Evolutionary conservation across 2,113 vertebrate species (phyloP).

Genomic region (Onychostoma macrolepis): DNA sequence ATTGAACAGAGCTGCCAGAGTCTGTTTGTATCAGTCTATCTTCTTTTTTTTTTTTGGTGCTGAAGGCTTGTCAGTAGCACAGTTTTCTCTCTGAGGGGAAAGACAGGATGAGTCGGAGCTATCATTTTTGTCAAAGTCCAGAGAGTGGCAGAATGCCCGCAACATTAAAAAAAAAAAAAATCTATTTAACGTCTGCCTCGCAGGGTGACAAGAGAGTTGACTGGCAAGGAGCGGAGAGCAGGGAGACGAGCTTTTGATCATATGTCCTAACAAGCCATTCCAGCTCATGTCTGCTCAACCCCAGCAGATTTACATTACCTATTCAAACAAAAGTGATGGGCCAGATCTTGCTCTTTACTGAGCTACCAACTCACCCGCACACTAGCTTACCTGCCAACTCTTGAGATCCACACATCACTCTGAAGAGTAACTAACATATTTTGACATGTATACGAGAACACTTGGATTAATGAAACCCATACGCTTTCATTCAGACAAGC

Average conservation of each 20-base stretch:
- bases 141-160: slow-evolving; percentile 88
- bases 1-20: slow-evolving; percentile 10
- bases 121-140: slow-evolving; percentile 87
- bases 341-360: slow-evolving; percentile 65
- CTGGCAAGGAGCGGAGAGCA: slow-evolving; percentile 92
- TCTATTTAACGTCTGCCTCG: slow-evolving; percentile 95
- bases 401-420: slow-evolving; percentile 23
- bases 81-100: slow-evolving; percentile 3
- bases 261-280: slow-evolving; percentile 98
- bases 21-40: slow-evolving; percentile 31
- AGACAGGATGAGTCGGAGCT: slow-evolving; percentile 74
- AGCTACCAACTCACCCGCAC: slow-evolving; percentile 18
- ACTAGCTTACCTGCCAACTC: slow-evolving; percentile 1
- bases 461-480: slow-evolving; percentile 82
- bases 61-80: slow-evolving; percentile 41
- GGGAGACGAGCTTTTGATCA: slow-evolving; percentile 90
- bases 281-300: slow-evolving; percentile 92
- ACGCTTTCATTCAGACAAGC: slow-evolving; percentile 83
- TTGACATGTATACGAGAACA: slow-evolving; percentile 46
- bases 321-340: slow-evolving; percentile 98
- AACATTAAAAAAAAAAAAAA: slow-evolving; percentile 78
- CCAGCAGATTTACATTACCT: slow-evolving; percentile 92
- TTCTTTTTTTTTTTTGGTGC: background rate
- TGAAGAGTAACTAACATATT: slow-evolving; percentile 32
- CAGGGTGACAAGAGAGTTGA: slow-evolving; percentile 92